Base-by-base conservation (phyloP, 2,797 vertebrate species). In the Alca torda region DNA sequence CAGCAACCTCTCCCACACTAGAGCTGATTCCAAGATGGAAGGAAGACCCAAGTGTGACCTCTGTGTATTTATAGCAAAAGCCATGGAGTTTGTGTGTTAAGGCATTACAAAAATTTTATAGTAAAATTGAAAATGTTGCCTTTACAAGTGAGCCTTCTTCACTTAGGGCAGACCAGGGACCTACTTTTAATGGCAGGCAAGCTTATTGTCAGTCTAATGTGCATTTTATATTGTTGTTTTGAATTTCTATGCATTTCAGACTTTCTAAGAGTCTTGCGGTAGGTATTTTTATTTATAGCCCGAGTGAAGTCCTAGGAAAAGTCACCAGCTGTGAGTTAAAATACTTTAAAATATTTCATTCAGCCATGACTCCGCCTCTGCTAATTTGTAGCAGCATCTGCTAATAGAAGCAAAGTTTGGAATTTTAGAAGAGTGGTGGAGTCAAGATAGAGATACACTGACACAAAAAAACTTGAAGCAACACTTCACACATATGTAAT, bases 21-120 rank as follows among this genome's bases (percentile, higher is more conserved):
- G 78, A 75, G 28, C 75, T 87, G 64, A 54, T 84, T 93, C 70
- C 48, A 81, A 25, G 72, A 45, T 61, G 81, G 63, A 85, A 93
- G 68, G 72, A 83, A 95, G 64, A 48, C 70, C 86, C 21, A 28
- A n/a, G 48, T 31, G 45, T 87, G 74, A 94, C 70, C 74, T 93
- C 65, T 51, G 31, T 83, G 78, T 92, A 37, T 81, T 95, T 89
- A 35, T 79, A 83, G 59, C 50, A 70, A 72, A 87, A 64, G 33
- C 72, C 65, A 26, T 13, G 60, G 57, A 75, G 67, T 90, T 51
- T 80, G 33, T 85, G 64, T 63, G 35, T 74, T 59, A 80, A 89
- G 25, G 30, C 67, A 84, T 76, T 64, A 16, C 17, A 74, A 82
- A 69, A 72, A 76, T 25, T 30, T 61, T 81, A 33, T 18, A 48